These are phyloP conservation scores for Ectemnius continuus DNA, from an alignment of 2,888 invertebrate genomes.

Conservation along the genomic window DNA sequence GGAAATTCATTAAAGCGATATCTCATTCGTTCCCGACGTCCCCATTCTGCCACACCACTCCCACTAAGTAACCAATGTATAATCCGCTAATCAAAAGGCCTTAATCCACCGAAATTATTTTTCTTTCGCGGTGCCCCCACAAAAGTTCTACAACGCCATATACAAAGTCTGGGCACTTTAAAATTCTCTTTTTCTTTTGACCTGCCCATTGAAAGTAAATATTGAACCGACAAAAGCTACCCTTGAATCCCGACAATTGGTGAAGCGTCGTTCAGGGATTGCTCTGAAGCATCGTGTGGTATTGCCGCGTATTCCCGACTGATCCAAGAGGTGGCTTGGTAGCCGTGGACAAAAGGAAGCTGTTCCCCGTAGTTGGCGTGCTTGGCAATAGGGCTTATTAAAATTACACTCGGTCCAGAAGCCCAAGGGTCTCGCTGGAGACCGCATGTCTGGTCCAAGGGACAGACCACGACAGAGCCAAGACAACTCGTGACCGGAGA, in stretches of 20 bases:
- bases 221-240: neutral
- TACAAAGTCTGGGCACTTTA: too few relatives aligned
- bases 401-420: constrained; percentile 71
- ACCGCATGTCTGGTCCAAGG: constrained; percentile 71
- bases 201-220: too few relatives aligned
- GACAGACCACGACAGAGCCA: constrained; percentile 72
- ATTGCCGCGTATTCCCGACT: constrained; percentile 16
- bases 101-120: constrained; percentile 24
- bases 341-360: constrained; percentile 53
- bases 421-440: constrained; percentile 58
- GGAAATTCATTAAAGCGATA: constrained; percentile 73
- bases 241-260: neutral
- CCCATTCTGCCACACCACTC: constrained; percentile 65
- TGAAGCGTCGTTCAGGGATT: neutral
- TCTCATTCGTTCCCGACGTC: constrained; percentile 70
- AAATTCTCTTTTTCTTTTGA: too few relatives aligned
- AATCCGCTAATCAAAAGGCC: constrained; percentile 48
- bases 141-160: too few relatives aligned
- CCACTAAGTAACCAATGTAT: constrained; percentile 69
- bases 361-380: constrained; percentile 60
- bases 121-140: neutral
- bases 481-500: constrained; percentile 58
- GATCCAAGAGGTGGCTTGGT: constrained; percentile 16
- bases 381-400: constrained; percentile 76
- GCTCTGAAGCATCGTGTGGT: neutral